A percentile compares a stretch with the other conserved stretches of the same genome.
Conservation (phyloP, 2,113 vertebrate genomes). For the Onychorhynchus coronatus region DNA sequence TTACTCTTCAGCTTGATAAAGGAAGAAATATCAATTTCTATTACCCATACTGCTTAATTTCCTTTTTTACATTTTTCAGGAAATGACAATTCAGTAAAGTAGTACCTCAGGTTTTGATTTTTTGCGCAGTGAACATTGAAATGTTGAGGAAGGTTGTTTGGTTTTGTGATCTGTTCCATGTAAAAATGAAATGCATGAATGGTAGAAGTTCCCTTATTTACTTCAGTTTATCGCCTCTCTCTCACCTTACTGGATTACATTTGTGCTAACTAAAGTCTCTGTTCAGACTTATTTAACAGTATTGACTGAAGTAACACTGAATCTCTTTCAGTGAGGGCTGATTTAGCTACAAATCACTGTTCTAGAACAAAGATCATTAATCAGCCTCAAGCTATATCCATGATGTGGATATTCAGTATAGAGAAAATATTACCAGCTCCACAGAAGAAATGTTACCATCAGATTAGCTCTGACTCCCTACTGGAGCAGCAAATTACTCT, state of each 20-base stretch:
- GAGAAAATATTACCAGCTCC: conserved; percentile 71
- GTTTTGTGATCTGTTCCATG: background rate
- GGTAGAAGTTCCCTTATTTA: conserved; percentile 44
- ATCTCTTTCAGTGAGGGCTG: conserved; percentile 61
- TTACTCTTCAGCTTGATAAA: background rate
- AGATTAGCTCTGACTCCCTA: conserved; percentile 72
- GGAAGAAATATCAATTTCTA: conserved; percentile 12
- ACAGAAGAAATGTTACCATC: conserved; percentile 66
- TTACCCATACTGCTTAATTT: conserved; percentile 12
- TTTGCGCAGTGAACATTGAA: background rate
- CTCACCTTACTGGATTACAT: conserved; percentile 42
- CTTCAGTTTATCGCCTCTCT: conserved; percentile 48
- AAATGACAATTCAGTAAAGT: conserved; percentile 33
- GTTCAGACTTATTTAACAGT: conserved; percentile 72
- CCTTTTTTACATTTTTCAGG: conserved; percentile 30
- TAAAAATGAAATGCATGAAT: conserved; percentile 32
- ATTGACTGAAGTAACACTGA: conserved; percentile 68
- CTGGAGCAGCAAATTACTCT: conserved; percentile 75
- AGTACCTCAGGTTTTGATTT: background rate
- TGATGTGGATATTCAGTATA: conserved; percentile 65
- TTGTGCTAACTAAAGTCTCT: conserved; percentile 33
- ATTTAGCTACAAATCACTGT: conserved; percentile 77
- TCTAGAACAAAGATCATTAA: conserved; percentile 71
- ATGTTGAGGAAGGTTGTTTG: background rate
- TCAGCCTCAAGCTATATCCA: conserved; percentile 74